Evolutionary conservation across 2,113 vertebrate species (phyloP).

Genomic region (Halcyon senegalensis): DNA sequence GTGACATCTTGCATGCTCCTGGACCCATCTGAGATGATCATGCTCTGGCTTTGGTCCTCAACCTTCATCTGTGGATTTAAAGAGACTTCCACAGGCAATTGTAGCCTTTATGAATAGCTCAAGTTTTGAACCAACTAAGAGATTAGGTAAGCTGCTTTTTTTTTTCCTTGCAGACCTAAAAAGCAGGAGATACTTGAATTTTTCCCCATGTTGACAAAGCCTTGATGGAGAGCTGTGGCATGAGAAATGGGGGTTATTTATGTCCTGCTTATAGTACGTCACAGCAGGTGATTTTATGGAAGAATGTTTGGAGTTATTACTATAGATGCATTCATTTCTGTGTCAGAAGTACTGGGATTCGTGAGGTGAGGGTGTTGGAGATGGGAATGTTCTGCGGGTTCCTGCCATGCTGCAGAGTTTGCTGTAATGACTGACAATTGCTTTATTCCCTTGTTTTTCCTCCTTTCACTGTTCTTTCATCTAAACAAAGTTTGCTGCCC

Average conservation of each 20-base stretch:
- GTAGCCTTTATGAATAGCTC: not conserved
- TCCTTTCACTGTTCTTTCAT: not conserved
- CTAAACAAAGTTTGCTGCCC: not conserved
- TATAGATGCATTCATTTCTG: not conserved
- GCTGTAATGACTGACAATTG: not conserved
- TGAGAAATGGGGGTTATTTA: not conserved
- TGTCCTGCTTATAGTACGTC: not conserved
- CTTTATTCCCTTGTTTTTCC: not conserved
- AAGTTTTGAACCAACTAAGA: not conserved
- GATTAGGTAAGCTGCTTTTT: not conserved
- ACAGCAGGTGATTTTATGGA: not conserved
- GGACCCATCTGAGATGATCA: not conserved
- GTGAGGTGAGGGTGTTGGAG: not conserved
- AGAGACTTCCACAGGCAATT: not conserved
- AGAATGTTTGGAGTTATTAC: not conserved
- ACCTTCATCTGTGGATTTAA: not conserved
- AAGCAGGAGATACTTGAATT: not conserved
- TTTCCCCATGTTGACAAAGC: not conserved
- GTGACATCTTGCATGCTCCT: rapidly evolving
- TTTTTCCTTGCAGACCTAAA: rapidly evolving
- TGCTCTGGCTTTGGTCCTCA: not conserved
- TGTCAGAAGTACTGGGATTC: not conserved
- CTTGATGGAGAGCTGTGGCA: not conserved
- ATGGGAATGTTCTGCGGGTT: not conserved
- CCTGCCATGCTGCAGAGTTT: not conserved